Conservation (phyloP, 2,888 invertebrate genomes). For the Andrena marginata region DNA sequence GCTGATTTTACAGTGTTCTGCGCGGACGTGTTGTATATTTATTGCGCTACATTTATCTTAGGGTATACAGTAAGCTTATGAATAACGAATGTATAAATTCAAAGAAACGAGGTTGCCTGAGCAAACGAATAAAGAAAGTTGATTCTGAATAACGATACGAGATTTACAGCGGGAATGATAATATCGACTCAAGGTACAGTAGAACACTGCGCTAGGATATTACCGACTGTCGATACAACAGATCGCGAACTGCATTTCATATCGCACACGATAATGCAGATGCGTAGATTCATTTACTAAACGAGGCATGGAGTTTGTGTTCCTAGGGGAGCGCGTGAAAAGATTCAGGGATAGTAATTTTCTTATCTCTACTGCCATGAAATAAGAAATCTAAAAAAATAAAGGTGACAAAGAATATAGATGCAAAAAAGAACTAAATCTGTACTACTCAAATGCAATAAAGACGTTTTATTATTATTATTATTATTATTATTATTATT, state of each 20-base stretch:
- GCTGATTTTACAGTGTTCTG: conserved; percentile 8
- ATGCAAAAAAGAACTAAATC: too few relatives aligned
- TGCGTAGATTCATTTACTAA: not conserved
- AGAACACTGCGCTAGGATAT: not conserved
- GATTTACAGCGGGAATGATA: not conserved
- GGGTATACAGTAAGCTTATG: not conserved
- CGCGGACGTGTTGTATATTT: conserved; percentile 47
- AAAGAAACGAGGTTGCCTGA: not conserved
- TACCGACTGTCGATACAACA: not conserved
- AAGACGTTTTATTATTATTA: too few relatives aligned
- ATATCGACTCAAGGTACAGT: not conserved
- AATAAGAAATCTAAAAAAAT: too few relatives aligned
- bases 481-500: too few relatives aligned
- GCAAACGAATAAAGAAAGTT: not conserved
- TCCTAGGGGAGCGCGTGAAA: too few relatives aligned
- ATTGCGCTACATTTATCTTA: conserved; percentile 19
- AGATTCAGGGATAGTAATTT: too few relatives aligned
- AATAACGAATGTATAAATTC: not conserved
- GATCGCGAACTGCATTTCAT: not conserved
- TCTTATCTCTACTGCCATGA: too few relatives aligned
- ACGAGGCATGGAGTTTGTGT: too few relatives aligned
- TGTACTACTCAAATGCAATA: too few relatives aligned
- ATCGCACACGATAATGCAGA: not conserved
- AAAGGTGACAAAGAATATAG: too few relatives aligned
- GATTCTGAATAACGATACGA: not conserved